A percentile compares a stretch with the other conserved stretches of the same genome.
phyloP scores from a whole-genome alignment of 1,140 invertebrate genomes.

The Drosophila paulistorum region DNA sequence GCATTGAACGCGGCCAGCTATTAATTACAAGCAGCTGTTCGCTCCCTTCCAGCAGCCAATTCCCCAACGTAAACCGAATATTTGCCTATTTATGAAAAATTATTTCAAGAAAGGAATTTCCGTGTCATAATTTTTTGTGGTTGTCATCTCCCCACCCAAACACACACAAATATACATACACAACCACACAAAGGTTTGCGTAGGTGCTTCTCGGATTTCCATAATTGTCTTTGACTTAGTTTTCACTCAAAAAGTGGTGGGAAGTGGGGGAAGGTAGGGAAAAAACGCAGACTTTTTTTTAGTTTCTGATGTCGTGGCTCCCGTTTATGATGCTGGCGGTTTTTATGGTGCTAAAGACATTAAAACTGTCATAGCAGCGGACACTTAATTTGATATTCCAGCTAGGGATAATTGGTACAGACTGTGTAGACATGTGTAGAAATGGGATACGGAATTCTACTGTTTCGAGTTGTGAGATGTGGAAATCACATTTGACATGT shows the following conservation, averaged over 20 bases:
- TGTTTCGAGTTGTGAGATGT: slow-evolving; percentile 36
- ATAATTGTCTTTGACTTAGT: slow-evolving; percentile 40
- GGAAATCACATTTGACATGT: slow-evolving; percentile 64
- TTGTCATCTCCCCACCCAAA: background rate
- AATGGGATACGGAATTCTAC: slow-evolving; percentile 39
- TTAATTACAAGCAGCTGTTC: slow-evolving; percentile 78
- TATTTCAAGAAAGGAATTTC: slow-evolving; percentile 58
- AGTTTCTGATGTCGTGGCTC: background rate
- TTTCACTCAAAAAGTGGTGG: background rate
- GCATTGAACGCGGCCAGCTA: slow-evolving; percentile 75
- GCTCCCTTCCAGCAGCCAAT: slow-evolving; percentile 12
- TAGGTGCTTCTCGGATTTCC: slow-evolving; percentile 68
- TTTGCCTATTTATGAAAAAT: slow-evolving; percentile 80
- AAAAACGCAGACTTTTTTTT: slow-evolving; percentile 13
- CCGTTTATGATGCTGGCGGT: slow-evolving; percentile 51
- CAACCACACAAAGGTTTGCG: slow-evolving; percentile 24
- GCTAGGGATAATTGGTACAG: slow-evolving; percentile 72
- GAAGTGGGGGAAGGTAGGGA: background rate
- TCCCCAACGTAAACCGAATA: slow-evolving; percentile 42
- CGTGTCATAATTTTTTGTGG: slow-evolving; percentile 43
- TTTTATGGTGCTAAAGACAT: slow-evolving; percentile 77
- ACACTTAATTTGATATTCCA: slow-evolving; percentile 79
- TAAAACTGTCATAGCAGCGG: slow-evolving; percentile 77
- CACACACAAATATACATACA: too few species aligned
- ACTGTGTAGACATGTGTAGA: slow-evolving; percentile 48